A percentile compares a stretch with the other conserved stretches of the same genome.
Evolutionary conservation across 2,888 invertebrate species (phyloP).

Genomic region (Leptinotarsa peninsularis): DNA sequence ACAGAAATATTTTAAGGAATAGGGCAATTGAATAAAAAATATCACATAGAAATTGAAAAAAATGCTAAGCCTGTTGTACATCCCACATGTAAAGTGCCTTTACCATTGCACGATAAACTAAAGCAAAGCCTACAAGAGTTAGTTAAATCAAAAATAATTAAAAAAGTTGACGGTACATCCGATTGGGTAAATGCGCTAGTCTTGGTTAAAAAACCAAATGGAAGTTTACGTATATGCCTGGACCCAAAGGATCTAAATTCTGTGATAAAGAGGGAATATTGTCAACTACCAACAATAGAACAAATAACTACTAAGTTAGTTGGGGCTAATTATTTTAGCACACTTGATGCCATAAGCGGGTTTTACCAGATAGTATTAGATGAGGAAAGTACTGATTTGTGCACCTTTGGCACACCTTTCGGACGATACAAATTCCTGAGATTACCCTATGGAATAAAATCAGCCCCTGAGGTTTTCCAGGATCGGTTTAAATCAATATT

Average conservation of each 20-base stretch:
- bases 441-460: no score
- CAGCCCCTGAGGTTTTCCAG: no score
- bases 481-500: no score
- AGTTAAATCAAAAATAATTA: constrained; percentile 38
- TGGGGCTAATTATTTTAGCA: no score
- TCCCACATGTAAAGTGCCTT: constrained; percentile 10
- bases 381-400: no score
- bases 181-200: constrained; percentile 51
- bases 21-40: constrained; percentile 44
- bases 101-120: constrained; percentile 28
- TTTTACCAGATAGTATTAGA: no score
- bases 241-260: constrained; percentile 40
- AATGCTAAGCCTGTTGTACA: constrained; percentile 34
- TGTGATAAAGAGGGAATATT: constrained; percentile 40
- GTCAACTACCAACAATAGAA: constrained; percentile 41
- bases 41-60: constrained; percentile 47
- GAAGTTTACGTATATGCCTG: no score
- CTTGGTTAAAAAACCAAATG: constrained; percentile 26
- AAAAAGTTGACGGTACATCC: constrained; percentile 37
- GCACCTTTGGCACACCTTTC: no score
- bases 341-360: no score
- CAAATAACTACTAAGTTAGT: constrained; percentile 13
- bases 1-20: constrained; percentile 43
- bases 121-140: constrained; percentile 41
- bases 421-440: no score